Percentiles rank a stretch among this genome's conserved stretches.
phyloP scores from a whole-genome alignment of 2,113 vertebrate species.

The Salvator merianae region DNA sequence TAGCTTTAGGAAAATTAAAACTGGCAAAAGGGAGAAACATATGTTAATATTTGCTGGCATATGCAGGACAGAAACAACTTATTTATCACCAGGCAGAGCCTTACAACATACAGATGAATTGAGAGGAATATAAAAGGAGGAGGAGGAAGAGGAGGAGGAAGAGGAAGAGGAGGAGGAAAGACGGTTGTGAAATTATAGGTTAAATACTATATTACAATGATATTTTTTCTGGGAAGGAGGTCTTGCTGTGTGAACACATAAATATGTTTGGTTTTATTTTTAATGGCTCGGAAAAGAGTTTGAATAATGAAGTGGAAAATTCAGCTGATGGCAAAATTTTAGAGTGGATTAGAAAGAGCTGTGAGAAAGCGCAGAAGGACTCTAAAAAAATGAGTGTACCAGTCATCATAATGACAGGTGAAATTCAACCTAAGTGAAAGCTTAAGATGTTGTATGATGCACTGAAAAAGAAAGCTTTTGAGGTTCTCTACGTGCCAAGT shows the following conservation, averaged over 20 bases:
- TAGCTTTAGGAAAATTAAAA: neutral
- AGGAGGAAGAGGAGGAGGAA: neutral
- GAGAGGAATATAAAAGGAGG: neutral
- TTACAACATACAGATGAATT: neutral
- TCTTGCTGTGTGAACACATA: conserved; percentile 1
- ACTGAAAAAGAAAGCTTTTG: conserved; percentile 13
- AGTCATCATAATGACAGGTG: conserved; percentile 15
- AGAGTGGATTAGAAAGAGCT: conserved; percentile 19
- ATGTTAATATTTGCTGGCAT: neutral
- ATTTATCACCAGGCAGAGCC: neutral
- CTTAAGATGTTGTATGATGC: neutral
- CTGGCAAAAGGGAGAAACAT: neutral
- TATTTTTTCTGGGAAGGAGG: conserved; percentile 13
- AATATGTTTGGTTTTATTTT: neutral
- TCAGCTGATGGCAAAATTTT: conserved; percentile 8
- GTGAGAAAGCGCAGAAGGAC: conserved; percentile 6
- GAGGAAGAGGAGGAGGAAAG: neutral
- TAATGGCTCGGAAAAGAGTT: conserved; percentile 11
- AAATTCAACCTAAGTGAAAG: conserved; percentile 20
- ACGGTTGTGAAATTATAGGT: neutral
- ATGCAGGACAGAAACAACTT: conserved; percentile 16
- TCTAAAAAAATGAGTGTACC: conserved; percentile 41
- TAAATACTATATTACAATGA: conserved; percentile 23
- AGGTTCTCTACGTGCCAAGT: conserved; percentile 2
- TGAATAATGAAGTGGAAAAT: conserved; percentile 10